phyloP scores from a whole-genome alignment of 2,797 vertebrate species.

The Aldrovandia affinis region DNA sequence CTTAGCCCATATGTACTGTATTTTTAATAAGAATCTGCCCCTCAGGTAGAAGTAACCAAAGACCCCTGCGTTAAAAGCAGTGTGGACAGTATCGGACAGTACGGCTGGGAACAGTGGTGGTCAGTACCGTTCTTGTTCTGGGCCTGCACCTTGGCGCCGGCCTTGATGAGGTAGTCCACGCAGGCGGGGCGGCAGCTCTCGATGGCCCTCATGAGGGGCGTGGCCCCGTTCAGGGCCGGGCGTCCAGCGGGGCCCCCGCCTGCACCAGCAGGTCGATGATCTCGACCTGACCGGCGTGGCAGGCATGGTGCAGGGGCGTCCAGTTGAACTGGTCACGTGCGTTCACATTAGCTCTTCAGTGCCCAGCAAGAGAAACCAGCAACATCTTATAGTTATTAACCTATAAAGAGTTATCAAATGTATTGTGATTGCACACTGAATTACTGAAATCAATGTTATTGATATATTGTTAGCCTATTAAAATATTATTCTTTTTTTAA shows the following conservation, averaged over 20 bases:
- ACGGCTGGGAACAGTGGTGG: not conserved
- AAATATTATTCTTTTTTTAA: no score
- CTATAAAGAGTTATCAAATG: no score
- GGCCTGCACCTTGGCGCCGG: slow-evolving; percentile 76
- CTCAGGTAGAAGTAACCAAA: no score
- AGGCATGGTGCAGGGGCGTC: slow-evolving; percentile 92
- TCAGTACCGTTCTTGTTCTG: slow-evolving; percentile 82
- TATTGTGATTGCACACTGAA: no score
- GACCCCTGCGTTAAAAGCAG: no score
- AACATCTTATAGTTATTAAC: no score
- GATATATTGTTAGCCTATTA: no score
- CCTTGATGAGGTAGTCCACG: slow-evolving; percentile 83
- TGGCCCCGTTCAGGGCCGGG: slow-evolving; percentile 76
- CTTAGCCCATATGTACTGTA: no score
- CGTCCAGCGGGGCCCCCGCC: slow-evolving; percentile 78
- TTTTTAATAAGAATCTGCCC: no score
- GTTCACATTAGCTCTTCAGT: slow-evolving; percentile 75
- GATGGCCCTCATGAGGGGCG: slow-evolving; percentile 88
- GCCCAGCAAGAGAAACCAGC: not conserved
- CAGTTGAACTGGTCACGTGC: slow-evolving; percentile 86
- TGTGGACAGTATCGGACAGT: not conserved
- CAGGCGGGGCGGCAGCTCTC: slow-evolving; percentile 80
- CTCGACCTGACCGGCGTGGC: slow-evolving; percentile 83
- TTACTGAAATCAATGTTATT: no score
- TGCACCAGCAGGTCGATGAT: slow-evolving; percentile 80